phyloP scores from a whole-genome alignment of 2,113 vertebrate species.

The Pipa parva region DNA sequence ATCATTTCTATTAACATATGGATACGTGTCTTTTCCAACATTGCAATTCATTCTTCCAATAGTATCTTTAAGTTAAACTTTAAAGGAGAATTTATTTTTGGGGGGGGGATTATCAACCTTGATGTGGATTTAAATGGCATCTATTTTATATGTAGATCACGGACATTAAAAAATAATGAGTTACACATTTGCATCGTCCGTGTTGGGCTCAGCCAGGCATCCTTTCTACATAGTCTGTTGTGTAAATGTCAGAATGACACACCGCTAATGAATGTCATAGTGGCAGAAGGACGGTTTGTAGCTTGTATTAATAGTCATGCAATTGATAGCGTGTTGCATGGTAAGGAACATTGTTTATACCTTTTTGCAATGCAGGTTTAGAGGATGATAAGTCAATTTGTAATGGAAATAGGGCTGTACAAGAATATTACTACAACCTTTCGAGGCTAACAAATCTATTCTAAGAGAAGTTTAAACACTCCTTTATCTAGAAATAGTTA shows the following conservation, averaged over 20 bases:
- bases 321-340: constrained; percentile 48
- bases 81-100: too few relatives aligned
- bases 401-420: constrained; percentile 38
- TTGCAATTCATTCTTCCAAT: too few relatives aligned
- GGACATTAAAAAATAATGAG: constrained; percentile 30
- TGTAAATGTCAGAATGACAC: constrained; percentile 59
- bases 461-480: constrained; percentile 30
- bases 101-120: too few relatives aligned
- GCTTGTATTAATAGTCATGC: constrained; percentile 54
- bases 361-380: constrained; percentile 53
- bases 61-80: too few relatives aligned
- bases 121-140: too few relatives aligned
- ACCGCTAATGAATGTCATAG: constrained; percentile 62
- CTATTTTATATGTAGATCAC: too few relatives aligned
- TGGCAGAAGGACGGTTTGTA: constrained; percentile 48
- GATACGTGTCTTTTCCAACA: too few relatives aligned
- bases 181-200: constrained; percentile 18
- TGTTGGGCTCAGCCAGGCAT: constrained; percentile 51
- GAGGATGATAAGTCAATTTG: constrained; percentile 50
- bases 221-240: constrained; percentile 55
- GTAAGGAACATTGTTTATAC: constrained; percentile 58
- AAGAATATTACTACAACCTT: constrained; percentile 34
- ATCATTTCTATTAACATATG: too few relatives aligned
- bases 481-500: constrained; percentile 43
- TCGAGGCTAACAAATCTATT: constrained; percentile 19